Base-by-base conservation (phyloP, 1,140 invertebrate species). In the Acromyrmex heyeri region DNA sequence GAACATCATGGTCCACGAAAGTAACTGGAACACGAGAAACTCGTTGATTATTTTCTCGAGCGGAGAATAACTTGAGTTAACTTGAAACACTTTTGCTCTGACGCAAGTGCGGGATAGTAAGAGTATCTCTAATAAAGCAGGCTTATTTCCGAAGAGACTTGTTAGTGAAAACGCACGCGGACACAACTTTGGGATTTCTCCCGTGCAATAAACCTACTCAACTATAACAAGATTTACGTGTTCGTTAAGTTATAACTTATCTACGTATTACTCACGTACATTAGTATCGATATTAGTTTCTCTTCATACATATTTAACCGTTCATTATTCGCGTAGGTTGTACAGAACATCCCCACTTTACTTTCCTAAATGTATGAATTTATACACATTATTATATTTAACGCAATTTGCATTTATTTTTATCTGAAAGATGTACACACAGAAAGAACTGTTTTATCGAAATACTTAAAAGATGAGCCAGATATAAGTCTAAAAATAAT, bases 231-330 rank as follows among this genome's bases (percentile, higher is more conserved):
- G 79, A 82, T 61, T 73, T 73, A 57, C 34, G 50, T 34, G 44
- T 53, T 53, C 78, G 21, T 53, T n/a, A 18, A 2, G 14, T 81
- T 50, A 34, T 55, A 24, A 34, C 21, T 18, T n/a, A 34, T 48
- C 14, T 21, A n/a, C 48, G 14, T 16, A 50, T 16, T 50, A 50
- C 14, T 14, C 6, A 10, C 12, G 38, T 38, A 24, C 65, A 70
- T 82, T 59, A 61, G 18, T 44, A 48, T 75, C 55, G 79, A 50
- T 24, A 48, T 73, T 21, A 2, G 79, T 75, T 83, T 83, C 79
- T 83, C 55, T 16, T 73, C 44, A 69, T 75, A n/a, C 38, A 62
- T 62, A 83, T 61, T 83, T 57, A 44, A 44, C 2, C 38, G 38
- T 10, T 44, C 8, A 44, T 44, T 44, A 44, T 10, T 44, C 38